Evolutionary conservation across 2,888 invertebrate genomes (phyloP), one percentile per base, ranked within the genome.

Genomic region (Morpho helenor): DNA sequence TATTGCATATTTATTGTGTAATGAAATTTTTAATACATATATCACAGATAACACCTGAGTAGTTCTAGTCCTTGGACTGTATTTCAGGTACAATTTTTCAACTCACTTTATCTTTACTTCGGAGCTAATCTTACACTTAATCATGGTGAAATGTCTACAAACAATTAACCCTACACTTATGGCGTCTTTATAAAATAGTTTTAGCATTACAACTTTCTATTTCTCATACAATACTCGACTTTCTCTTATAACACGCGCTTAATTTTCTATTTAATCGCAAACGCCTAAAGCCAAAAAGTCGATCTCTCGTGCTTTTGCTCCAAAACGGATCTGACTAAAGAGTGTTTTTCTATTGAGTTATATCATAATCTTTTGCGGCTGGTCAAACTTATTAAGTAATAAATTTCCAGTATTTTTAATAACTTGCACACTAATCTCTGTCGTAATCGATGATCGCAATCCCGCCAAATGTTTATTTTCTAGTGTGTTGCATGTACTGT

Each of bases 371-470:
- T 49, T 52, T 52, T 57, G 63, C 52, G 62, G 64, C 59, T 63
- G 61, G 66, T 67, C 64, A 31, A n/a, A 41, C 9, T 43, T 43
- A 9, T 10, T 43, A 49, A n/a, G 8, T 41, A 53, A 40, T 41
- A 8, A 43, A 10, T 48, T 48, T 41, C 39, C 41, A 41, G 8
- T 41, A 23, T 43, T 60, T 62, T 63, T 60, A 62, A 62, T 60
- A 50, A 62, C 60, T 52, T 55, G 53, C 64, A 60, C 59, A 61
- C 57, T 66, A 61, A 56, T 55, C 56, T 45, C 50, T 54, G 57
- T 59, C 60, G 59, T 76, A 82, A 80, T 78, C 88, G 89, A 89
- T 89, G 88, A 87, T 89, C 89, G 89, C 89, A 89, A 80, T 87
- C 89, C 88, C 89, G 87, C 87, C 77, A 79, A 67, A 61, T 78